phyloP scores from a whole-genome alignment of 2,888 invertebrate species.

The Hymenopus coronatus region DNA sequence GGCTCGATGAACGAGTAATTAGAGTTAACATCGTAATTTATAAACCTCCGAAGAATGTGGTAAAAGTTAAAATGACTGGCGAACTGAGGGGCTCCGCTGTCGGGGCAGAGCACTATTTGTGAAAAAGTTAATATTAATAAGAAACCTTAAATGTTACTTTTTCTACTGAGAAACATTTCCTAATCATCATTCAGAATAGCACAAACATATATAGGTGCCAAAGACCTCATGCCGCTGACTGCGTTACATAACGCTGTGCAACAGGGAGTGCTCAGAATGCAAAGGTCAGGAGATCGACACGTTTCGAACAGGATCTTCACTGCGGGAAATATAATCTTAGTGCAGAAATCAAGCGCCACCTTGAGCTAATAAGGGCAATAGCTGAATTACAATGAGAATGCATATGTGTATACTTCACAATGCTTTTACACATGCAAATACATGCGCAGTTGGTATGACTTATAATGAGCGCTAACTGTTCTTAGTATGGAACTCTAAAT shows the following conservation, averaged over 20 bases:
- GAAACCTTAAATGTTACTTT: too few species aligned
- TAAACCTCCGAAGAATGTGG: too few species aligned
- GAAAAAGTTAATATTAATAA: too few species aligned
- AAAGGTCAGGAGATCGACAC: neutral
- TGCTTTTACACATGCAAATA: neutral
- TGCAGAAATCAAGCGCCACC: neutral
- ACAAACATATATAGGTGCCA: neutral
- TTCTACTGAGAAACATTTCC: too few species aligned
- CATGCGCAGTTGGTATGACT: neutral
- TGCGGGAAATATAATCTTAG: neutral
- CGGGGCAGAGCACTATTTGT: too few species aligned
- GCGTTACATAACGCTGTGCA: neutral
- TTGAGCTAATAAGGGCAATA: neutral
- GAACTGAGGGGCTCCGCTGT: too few species aligned
- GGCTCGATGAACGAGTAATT: too few species aligned
- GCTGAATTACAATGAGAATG: neutral
- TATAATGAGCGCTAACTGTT: neutral
- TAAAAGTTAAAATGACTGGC: too few species aligned
- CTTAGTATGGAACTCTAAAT: too few species aligned
- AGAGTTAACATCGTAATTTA: too few species aligned
- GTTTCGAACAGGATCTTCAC: neutral
- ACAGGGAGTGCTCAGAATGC: neutral
- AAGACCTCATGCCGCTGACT: neutral
- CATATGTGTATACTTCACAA: neutral
- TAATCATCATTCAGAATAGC: neutral